Conservation (phyloP, 2,113 vertebrate genomes). For the Dicentrarchus labrax region DNA sequence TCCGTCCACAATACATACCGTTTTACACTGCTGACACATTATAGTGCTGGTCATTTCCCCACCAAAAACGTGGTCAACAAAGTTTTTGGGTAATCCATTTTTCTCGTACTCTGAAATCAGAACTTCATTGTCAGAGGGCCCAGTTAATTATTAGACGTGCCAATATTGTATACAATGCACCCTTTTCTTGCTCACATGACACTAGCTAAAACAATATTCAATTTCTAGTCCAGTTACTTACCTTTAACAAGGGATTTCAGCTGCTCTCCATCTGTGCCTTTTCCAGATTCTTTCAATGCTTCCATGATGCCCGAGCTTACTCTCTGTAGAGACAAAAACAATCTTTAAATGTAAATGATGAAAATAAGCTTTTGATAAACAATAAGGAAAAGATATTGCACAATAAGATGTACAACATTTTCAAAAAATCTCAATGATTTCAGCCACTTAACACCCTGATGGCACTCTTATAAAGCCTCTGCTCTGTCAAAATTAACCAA, state of each 20-base stretch:
- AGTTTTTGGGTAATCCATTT: slow-evolving; percentile 86
- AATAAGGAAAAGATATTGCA: background rate
- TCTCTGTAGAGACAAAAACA: slow-evolving; percentile 85
- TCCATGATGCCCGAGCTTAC: slow-evolving; percentile 88
- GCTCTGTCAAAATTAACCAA: background rate
- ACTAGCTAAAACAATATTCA: background rate
- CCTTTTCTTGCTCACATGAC: background rate
- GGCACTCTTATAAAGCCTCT: background rate
- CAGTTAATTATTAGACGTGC: background rate
- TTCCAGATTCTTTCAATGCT: slow-evolving; percentile 86
- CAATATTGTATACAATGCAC: background rate
- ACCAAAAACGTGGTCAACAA: slow-evolving; percentile 95
- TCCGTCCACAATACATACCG: slow-evolving; percentile 77
- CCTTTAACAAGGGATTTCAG: slow-evolving; percentile 91
- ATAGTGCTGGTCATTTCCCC: slow-evolving; percentile 95
- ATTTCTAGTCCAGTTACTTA: slow-evolving; percentile 66
- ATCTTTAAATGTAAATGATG: background rate
- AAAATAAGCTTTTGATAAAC: background rate
- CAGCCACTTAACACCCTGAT: background rate
- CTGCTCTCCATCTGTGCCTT: slow-evolving; percentile 87
- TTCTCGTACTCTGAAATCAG: slow-evolving; percentile 91
- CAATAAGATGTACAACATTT: background rate
- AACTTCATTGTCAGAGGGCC: background rate
- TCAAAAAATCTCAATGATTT: background rate
- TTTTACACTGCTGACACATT: slow-evolving; percentile 96